phyloP scores from a whole-genome alignment of 2,797 vertebrate species.

The Thalassophryne amazonica region DNA sequence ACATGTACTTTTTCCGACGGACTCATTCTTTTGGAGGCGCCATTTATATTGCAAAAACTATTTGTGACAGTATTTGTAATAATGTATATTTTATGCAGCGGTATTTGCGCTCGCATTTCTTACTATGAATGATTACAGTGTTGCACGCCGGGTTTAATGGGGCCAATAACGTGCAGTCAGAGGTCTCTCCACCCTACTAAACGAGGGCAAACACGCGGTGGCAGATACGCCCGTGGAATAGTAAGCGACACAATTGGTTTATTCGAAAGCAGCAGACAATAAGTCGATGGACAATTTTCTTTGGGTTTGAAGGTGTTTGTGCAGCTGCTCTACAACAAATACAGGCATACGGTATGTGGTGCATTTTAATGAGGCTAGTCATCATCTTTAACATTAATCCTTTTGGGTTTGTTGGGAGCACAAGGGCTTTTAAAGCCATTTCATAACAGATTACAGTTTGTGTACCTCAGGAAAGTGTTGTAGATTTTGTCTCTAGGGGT shows the following conservation, averaged over 20 bases:
- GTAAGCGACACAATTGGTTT: background rate
- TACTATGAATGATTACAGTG: conserved; percentile 10
- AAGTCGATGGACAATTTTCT: background rate
- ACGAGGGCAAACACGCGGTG: background rate
- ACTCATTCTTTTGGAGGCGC: conserved; percentile 1
- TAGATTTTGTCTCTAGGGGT: no score
- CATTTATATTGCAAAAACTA: background rate
- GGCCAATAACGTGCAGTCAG: conserved; percentile 16
- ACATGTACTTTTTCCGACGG: background rate
- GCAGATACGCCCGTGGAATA: background rate
- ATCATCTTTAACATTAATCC: no score
- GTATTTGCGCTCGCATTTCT: background rate
- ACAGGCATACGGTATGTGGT: no score
- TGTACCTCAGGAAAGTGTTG: no score
- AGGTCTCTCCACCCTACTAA: background rate
- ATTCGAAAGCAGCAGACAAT: background rate
- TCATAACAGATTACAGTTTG: no score
- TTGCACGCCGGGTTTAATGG: conserved; percentile 16
- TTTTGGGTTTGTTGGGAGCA: no score
- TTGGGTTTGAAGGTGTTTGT: background rate
- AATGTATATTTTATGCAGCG: conserved; percentile 45
- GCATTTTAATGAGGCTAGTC: no score
- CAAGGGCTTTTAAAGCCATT: no score
- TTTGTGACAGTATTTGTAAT: conserved; percentile 30
- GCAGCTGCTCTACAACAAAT: no score